Conservation (phyloP, 2,888 invertebrate genomes). For the Conops quadrifasciatus region DNA sequence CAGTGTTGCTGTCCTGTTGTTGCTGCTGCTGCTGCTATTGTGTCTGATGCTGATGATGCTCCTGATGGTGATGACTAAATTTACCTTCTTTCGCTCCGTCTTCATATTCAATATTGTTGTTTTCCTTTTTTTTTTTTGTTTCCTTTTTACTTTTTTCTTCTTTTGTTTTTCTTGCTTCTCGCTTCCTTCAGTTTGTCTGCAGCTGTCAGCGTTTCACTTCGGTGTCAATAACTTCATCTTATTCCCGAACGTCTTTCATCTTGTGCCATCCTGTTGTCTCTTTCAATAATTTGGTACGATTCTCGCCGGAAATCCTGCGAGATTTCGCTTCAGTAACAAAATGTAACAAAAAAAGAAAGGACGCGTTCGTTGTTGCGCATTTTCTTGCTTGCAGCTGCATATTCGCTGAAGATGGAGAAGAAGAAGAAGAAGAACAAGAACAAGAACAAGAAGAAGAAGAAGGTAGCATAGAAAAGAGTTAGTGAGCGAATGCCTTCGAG, state of each 20-base stretch:
- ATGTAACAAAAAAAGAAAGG: background rate
- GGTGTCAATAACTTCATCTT: constrained; percentile 22
- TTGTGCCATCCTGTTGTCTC: background rate
- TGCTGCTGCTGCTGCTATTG: background rate
- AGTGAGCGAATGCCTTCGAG: too few species aligned
- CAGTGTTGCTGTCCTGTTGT: too few species aligned
- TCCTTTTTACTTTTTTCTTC: background rate
- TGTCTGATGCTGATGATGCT: background rate
- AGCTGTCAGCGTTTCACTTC: constrained; percentile 14
- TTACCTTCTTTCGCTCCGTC: too few species aligned
- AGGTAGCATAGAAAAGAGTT: too few species aligned
- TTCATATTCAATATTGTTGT: too few species aligned
- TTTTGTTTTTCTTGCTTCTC: too few species aligned
- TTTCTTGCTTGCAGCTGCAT: background rate
- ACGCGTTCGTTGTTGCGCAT: background rate
- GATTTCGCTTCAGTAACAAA: background rate
- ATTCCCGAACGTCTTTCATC: constrained; percentile 22
- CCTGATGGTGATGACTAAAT: too few species aligned
- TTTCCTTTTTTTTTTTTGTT: background rate
- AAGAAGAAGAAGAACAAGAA: too few species aligned
- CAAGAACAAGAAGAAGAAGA: too few species aligned
- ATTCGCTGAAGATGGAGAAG: background rate
- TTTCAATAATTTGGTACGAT: background rate
- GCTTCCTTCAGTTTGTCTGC: constrained; percentile 4
- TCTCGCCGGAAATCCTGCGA: background rate